These are phyloP conservation scores for Girardinichthys multiradiatus DNA, from an alignment of 2,113 vertebrate species.

Conservation along the genomic window DNA sequence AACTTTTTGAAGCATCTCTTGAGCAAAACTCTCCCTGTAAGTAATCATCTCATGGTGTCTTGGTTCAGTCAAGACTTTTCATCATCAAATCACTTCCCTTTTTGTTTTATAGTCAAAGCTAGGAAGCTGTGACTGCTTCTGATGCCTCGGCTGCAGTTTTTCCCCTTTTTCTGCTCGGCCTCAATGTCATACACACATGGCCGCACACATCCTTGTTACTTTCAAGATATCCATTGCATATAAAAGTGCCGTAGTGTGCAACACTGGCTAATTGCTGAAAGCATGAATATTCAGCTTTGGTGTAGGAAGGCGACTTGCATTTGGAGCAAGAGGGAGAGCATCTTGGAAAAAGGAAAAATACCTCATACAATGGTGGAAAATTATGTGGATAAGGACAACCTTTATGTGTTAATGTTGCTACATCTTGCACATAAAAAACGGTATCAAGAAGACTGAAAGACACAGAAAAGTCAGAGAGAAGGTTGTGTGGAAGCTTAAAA, in stretches of 20 bases:
- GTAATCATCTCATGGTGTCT: constrained; percentile 33
- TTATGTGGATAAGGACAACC: constrained; percentile 42
- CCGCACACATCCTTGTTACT: constrained; percentile 18
- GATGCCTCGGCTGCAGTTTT: constrained; percentile 27
- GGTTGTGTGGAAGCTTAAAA: background rate
- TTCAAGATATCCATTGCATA: constrained; percentile 51
- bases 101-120: constrained; percentile 31
- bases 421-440: background rate
- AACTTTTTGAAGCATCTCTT: constrained; percentile 33
- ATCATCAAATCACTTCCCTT: constrained; percentile 29
- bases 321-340: constrained; percentile 22
- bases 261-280: constrained; percentile 60
- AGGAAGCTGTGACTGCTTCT: constrained; percentile 20
- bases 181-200: constrained; percentile 28
- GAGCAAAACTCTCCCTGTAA: constrained; percentile 20
- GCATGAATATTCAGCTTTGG: constrained; percentile 64
- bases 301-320: constrained; percentile 26
- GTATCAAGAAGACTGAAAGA: background rate
- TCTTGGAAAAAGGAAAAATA: constrained; percentile 38
- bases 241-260: constrained; percentile 15
- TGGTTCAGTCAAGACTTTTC: constrained; percentile 35
- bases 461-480: background rate
- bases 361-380: constrained; percentile 35
- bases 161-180: constrained; percentile 13
- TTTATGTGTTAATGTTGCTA: constrained; percentile 22